Evolutionary conservation across 2,888 invertebrate species (phyloP).

Genomic region (Mycalesis mineus): DNA sequence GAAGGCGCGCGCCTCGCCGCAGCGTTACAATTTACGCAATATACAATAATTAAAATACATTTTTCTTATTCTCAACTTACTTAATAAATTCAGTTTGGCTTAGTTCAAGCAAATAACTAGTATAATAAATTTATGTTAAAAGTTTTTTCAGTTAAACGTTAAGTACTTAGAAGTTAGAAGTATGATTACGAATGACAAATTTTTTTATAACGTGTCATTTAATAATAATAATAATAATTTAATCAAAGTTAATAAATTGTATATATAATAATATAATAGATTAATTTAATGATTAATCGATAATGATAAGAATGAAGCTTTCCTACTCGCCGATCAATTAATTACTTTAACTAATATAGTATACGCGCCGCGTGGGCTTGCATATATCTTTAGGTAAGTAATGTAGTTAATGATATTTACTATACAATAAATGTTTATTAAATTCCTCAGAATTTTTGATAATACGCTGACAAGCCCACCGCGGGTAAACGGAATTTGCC

Average conservation of each 20-base stretch:
- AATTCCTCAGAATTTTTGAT: conserved; percentile 72
- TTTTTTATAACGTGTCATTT: conserved; percentile 78
- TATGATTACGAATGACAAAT: conserved; percentile 79
- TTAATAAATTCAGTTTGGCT: conserved; percentile 80
- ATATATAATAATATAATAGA: conserved; percentile 79
- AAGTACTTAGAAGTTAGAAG: conserved; percentile 76
- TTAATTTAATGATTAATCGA: conserved; percentile 78
- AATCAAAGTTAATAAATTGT: conserved; percentile 79
- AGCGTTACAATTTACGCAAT: conserved; percentile 55
- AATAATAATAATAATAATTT: conserved; percentile 74
- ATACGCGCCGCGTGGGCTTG: conserved; percentile 77
- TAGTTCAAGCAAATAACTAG: conserved; percentile 79
- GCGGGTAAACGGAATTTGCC: conserved; percentile 45
- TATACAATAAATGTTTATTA: conserved; percentile 68
- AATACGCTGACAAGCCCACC: conserved; percentile 61
- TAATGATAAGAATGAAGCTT: conserved; percentile 80
- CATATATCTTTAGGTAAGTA: conserved; percentile 63
- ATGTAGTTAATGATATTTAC: conserved; percentile 71
- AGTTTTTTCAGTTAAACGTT: conserved; percentile 72
- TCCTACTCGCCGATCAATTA: conserved; percentile 79
- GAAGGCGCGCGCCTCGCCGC: conserved; percentile 43
- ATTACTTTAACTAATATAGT: conserved; percentile 83
- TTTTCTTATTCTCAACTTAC: conserved; percentile 77
- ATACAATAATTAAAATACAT: conserved; percentile 78
- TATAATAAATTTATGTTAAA: conserved; percentile 78